A percentile compares a stretch with the other conserved stretches of the same genome.
These are phyloP conservation scores for Progne subis DNA, from an alignment of 2,113 vertebrate species.

Conservation along the genomic window DNA sequence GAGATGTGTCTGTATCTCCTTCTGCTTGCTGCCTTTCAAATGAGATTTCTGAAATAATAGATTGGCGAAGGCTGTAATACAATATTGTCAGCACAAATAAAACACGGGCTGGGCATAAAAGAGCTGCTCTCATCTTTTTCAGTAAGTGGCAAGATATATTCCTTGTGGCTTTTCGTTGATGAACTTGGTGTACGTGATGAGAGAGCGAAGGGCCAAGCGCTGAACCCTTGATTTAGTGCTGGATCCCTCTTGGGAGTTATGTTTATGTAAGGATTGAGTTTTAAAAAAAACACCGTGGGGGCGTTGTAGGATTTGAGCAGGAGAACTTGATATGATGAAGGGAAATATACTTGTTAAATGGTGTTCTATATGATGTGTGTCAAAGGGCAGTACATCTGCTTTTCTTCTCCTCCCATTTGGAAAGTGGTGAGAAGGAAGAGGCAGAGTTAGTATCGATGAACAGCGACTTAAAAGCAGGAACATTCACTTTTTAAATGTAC, in stretches of 20 bases:
- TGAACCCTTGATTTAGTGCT: not conserved
- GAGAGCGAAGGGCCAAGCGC: not conserved
- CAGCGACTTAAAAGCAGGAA: not conserved
- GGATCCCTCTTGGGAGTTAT: not conserved
- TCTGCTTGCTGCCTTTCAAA: not conserved
- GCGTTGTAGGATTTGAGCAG: not conserved
- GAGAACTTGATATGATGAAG: not conserved
- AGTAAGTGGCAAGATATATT: not conserved
- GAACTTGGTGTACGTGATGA: not conserved
- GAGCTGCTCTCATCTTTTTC: not conserved
- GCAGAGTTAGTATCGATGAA: not conserved
- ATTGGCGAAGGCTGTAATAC: not conserved
- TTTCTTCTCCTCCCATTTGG: not conserved
- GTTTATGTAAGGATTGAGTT: not conserved
- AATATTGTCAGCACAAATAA: fast-evolving
- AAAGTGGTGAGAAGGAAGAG: not conserved
- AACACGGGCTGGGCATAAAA: not conserved
- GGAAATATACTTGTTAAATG: not conserved
- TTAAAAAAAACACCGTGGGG: not conserved
- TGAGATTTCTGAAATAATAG: not conserved
- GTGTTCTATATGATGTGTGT: fast-evolving
- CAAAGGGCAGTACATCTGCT: not conserved
- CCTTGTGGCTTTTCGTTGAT: not conserved
- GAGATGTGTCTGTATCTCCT: not conserved
- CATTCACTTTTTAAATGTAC: not conserved